Base-by-base conservation (phyloP, 2,113 vertebrate species). In the Cololabis saira region DNA sequence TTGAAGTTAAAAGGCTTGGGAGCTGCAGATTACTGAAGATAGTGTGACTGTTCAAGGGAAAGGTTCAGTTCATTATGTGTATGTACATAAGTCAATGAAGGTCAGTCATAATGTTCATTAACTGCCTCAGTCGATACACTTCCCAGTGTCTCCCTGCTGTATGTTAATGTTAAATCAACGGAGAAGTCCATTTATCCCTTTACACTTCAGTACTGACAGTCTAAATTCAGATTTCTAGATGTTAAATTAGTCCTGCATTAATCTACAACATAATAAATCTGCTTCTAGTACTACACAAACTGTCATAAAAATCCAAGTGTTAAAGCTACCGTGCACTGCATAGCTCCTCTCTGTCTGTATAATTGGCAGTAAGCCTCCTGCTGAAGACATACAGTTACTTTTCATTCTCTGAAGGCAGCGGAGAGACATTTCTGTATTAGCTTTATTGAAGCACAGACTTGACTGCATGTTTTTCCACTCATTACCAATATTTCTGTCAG, bases 401-500 rank as follows among this genome's bases (percentile, higher is more conserved):
- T 37, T 74, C n/a, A 33, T 47, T 74, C 61, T 49, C 14, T 2
- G 21, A 53, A 27, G 57, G 72, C 47, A 65, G 62, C 17, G 44
- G 17, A 63, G 30, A 61, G 21, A 54, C 58, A 67, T 70, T 49
- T 61, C 24, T 62, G 21, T 37, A 60, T 62, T 72, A 60, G 55
- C 49, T 64, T 72, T 47, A 60, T 12, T 74, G 40, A 73, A 58
- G 40, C 47, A n/a, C 41, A 6, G 15, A 12, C 70, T 80, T 56
- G 13, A 14, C 42, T 43, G 30, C 57, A 56, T 68, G 58, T 70
- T 84, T 81, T 71, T 59, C 21, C 40, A 52, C 42, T 80, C 53
- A 71, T 74, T 61, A 71, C 21, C n/a, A 56, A 58, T 4, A 58
- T 66, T 10, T 17, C 56, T 65, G 37, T 71, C 27, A 62, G 21